A percentile compares a stretch with the other conserved stretches of the same genome.
Evolutionary conservation across 1,140 invertebrate species (phyloP).

Genomic region (Lepidotrigona ventralis): DNA sequence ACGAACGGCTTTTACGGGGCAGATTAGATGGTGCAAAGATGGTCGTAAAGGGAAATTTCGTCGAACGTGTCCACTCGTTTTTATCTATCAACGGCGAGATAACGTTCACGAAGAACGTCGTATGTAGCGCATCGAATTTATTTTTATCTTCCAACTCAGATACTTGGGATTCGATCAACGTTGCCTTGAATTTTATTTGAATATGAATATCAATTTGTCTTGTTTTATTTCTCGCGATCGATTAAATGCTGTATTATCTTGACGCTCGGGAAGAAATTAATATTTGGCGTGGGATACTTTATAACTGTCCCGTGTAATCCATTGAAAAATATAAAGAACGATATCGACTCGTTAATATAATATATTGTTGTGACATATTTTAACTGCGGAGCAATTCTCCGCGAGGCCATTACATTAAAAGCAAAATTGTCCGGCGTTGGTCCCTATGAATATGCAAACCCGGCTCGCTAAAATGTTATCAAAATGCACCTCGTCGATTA

Average conservation of each 20-base stretch:
- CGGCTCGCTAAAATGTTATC: background rate
- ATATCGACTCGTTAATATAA: background rate
- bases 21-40: conserved; percentile 56
- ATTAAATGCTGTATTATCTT: too few relatives aligned
- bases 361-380: background rate
- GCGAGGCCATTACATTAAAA: background rate
- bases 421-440: background rate
- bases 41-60: conserved; percentile 57
- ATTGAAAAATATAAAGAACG: background rate
- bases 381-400: background rate
- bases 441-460: background rate
- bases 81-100: background rate
- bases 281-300: too few relatives aligned
- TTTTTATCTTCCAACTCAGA: too few relatives aligned
- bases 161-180: background rate
- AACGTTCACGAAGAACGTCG: background rate
- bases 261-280: too few relatives aligned
- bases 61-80: conserved; percentile 42
- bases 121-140: background rate
- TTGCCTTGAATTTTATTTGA: background rate
- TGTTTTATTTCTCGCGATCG: too few relatives aligned
- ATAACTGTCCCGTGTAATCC: too few relatives aligned
- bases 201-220: too few relatives aligned
- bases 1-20: conserved; percentile 38
- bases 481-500: background rate